phyloP scores from a whole-genome alignment of 2,888 invertebrate species.

The Epicampocera succincta region DNA sequence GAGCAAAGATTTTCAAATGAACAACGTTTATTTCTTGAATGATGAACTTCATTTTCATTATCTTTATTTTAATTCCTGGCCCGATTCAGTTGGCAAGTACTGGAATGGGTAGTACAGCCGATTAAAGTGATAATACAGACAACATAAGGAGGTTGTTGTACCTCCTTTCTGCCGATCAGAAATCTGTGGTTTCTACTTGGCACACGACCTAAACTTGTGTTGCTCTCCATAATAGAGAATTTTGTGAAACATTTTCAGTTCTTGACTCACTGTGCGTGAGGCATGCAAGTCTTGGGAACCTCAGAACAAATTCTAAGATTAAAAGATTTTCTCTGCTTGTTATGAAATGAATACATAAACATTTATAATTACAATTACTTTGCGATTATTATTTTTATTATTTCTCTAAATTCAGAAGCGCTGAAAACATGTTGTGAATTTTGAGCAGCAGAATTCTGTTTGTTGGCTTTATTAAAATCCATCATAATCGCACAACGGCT shows the following conservation, averaged over 20 bases:
- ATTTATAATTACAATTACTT: slow-evolving; percentile 58
- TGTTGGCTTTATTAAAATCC: slow-evolving; percentile 39
- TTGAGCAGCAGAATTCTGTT: slow-evolving; percentile 44
- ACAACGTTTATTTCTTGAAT: no score
- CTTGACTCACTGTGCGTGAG: slow-evolving; percentile 32
- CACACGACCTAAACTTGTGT: no score
- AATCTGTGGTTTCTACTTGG: no score
- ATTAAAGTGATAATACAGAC: no score
- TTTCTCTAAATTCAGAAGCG: slow-evolving; percentile 29
- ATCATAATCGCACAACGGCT: slow-evolving; percentile 38
- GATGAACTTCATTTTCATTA: no score
- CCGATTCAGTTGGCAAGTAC: no score
- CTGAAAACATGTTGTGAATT: slow-evolving; percentile 60
- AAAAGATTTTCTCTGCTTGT: neutral
- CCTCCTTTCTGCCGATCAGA: no score
- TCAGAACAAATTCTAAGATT: slow-evolving; percentile 18
- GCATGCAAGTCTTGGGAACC: neutral
- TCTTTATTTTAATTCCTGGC: no score
- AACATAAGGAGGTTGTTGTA: no score
- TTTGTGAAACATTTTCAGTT: neutral
- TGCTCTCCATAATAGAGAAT: no score
- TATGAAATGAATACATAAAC: slow-evolving; percentile 33
- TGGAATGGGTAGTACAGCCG: no score
- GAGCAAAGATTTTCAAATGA: no score
- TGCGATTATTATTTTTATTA: slow-evolving; percentile 49